Conservation (phyloP, 1,140 invertebrate genomes). For the Drosophila pachea region DNA sequence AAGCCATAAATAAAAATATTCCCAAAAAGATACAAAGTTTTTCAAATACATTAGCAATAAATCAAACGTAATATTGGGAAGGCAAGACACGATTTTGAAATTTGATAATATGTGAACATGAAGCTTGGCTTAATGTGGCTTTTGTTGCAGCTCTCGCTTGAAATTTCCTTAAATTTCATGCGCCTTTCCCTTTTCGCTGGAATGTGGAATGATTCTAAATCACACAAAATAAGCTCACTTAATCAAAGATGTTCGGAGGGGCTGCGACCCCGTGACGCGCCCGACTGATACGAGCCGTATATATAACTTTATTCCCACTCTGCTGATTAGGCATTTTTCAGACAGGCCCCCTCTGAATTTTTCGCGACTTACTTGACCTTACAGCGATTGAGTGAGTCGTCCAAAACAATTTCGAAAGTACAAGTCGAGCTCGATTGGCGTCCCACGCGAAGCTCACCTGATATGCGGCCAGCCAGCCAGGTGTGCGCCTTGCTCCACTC, state of each 20-base stretch:
- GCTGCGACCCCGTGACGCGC: constrained; percentile 11
- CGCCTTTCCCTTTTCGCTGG: too few species aligned
- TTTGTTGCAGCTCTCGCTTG: too few species aligned
- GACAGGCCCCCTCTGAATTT: constrained; percentile 42
- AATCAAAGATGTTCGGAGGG: neutral
- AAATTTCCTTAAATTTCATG: too few species aligned
- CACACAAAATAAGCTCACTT: too few species aligned
- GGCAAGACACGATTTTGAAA: too few species aligned
- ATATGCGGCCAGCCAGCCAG: constrained; percentile 26
- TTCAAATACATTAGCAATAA: too few species aligned
- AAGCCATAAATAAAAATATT: too few species aligned
- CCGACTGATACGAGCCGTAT: constrained; percentile 15
- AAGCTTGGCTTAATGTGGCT: too few species aligned
- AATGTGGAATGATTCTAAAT: too few species aligned
- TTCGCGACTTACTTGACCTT: constrained; percentile 52
- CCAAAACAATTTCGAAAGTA: constrained; percentile 46
- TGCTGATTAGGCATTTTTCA: constrained; percentile 38
- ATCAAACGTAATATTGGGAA: too few species aligned
- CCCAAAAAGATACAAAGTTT: too few species aligned
- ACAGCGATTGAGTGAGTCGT: constrained; percentile 36
- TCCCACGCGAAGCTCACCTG: constrained; percentile 33
- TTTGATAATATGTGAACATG: too few species aligned
- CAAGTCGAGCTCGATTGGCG: constrained; percentile 20
- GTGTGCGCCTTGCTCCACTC: neutral
- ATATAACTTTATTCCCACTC: constrained; percentile 24